phyloP scores from a whole-genome alignment of 2,888 invertebrate species.

The Yponomeuta sedellus region DNA sequence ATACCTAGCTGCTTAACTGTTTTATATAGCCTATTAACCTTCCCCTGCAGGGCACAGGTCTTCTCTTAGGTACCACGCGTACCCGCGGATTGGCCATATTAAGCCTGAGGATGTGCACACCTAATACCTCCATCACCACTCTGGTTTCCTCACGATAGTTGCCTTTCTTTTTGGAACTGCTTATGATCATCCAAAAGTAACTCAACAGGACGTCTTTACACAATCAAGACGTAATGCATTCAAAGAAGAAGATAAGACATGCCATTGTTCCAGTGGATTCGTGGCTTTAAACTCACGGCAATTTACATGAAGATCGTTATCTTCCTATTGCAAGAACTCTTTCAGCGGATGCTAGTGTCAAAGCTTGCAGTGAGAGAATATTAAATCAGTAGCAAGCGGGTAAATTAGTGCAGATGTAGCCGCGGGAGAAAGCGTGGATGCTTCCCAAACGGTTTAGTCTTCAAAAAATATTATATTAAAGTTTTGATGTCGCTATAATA shows the following conservation, averaged over 20 bases:
- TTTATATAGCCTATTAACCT: no score
- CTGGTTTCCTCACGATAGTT: no score
- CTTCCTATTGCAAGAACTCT: constrained; percentile 14
- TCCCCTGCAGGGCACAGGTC: no score
- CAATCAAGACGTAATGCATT: neutral
- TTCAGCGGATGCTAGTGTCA: constrained; percentile 13
- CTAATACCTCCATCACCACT: no score
- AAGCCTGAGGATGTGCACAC: no score
- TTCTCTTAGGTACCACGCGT: no score
- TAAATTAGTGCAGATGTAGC: constrained; percentile 18
- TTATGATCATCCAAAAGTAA: no score
- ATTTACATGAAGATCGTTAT: constrained; percentile 8
- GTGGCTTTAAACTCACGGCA: neutral
- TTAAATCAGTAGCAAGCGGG: constrained; percentile 18
- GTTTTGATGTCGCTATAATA: no score
- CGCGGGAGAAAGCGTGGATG: neutral
- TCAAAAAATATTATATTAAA: neutral
- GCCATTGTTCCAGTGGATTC: neutral
- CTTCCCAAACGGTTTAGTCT: neutral
- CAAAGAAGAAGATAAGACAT: neutral
- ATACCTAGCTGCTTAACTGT: no score
- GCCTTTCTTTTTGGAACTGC: no score
- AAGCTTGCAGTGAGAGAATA: constrained; percentile 14
- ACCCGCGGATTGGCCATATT: no score
- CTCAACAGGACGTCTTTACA: no score